phyloP scores from a whole-genome alignment of 1,140 invertebrate genomes.

The Nasonia longicornis region DNA sequence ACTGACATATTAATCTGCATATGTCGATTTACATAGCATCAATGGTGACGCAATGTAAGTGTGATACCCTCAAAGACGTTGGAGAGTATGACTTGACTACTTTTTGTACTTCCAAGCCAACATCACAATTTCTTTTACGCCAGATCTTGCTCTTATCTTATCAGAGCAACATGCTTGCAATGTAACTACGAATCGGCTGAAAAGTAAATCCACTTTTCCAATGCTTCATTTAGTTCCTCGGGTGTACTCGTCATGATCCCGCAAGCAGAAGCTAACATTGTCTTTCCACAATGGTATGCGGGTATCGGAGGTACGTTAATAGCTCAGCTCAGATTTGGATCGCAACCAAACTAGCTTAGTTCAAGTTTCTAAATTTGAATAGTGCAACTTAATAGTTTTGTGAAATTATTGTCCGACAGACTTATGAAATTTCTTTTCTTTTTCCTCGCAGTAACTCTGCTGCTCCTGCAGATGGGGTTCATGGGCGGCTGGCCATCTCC shows the following conservation, averaged over 20 bases:
- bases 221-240: neutral
- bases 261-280: neutral
- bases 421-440: neutral
- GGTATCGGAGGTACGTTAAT: constrained; percentile 30
- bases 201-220: neutral
- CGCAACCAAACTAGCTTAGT: no score
- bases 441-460: constrained; percentile 54
- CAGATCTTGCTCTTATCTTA: no score
- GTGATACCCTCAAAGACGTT: neutral
- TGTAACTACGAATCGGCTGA: no score
- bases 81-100: neutral
- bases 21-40: neutral
- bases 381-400: no score
- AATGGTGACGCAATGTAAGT: neutral
- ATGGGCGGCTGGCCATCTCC: constrained; percentile 72
- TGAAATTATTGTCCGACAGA: neutral
- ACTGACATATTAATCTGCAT: neutral
- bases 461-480: constrained; percentile 57
- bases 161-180: no score
- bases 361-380: no score
- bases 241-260: constrained; percentile 13
- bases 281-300: constrained; percentile 37
- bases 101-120: neutral
- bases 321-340: no score
- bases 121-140: neutral